These are phyloP conservation scores for Hephaestus fuliginosus DNA, from an alignment of 2,797 vertebrate species.

Conservation along the genomic window DNA sequence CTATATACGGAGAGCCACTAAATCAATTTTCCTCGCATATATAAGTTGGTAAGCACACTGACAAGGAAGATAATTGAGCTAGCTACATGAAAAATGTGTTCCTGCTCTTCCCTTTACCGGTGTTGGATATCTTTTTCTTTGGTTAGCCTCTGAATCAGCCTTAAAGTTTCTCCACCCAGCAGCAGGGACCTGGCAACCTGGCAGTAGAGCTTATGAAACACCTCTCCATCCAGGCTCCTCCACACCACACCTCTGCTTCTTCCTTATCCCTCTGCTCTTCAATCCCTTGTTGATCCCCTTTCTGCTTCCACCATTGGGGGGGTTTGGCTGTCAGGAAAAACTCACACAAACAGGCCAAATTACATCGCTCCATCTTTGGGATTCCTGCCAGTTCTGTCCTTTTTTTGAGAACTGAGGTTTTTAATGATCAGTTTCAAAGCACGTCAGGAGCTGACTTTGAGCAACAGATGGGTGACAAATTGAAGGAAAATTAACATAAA, in stretches of 20 bases:
- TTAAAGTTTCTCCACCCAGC: constrained; percentile 40
- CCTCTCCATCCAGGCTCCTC: constrained; percentile 57
- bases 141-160: constrained; percentile 37
- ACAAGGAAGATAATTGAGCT: constrained; percentile 31
- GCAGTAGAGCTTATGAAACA: constrained; percentile 70
- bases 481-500: background rate
- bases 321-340: constrained; percentile 26
- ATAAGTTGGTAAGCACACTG: constrained; percentile 20
- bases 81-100: constrained; percentile 42
- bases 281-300: constrained; percentile 26
- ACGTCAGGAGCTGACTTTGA: background rate
- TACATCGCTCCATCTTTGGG: background rate
- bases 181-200: constrained; percentile 59
- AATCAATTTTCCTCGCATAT: constrained; percentile 24
- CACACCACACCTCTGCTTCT: constrained; percentile 46
- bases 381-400: background rate
- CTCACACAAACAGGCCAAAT: constrained; percentile 25
- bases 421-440: constrained; percentile 7
- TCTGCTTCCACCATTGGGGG: constrained; percentile 35
- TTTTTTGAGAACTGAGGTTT: background rate
- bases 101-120: constrained; percentile 1
- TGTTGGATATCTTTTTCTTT: constrained; percentile 21
- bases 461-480: constrained; percentile 11
- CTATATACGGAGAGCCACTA: constrained; percentile 16
- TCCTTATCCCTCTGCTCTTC: constrained; percentile 44